A percentile compares a stretch with the other conserved stretches of the same genome.
phyloP scores from a whole-genome alignment of 2,113 vertebrate species.

The Takifugu flavidus region DNA sequence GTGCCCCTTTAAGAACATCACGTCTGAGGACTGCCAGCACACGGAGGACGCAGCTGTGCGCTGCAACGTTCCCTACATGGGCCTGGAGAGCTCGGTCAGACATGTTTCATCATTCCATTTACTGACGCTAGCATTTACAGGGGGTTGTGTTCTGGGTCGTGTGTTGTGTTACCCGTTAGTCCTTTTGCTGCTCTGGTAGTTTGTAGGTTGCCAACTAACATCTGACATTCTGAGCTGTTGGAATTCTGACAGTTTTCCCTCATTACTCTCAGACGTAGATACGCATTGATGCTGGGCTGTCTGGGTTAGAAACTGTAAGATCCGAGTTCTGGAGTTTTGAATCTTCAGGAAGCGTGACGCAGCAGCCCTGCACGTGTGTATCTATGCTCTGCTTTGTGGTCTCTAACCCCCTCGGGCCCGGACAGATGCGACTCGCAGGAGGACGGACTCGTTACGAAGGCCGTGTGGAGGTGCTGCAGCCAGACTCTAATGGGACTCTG shows the following conservation, averaged over 20 bases:
- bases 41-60: constrained; percentile 82
- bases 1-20: constrained; percentile 89
- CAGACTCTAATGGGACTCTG: constrained; percentile 67
- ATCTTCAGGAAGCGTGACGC: background rate
- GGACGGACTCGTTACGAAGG: constrained; percentile 89
- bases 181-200: constrained; percentile 4
- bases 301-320: constrained; percentile 17
- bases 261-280: constrained; percentile 27
- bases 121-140: no score
- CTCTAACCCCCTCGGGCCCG: constrained; percentile 48
- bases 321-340: no score
- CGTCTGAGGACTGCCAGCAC: constrained; percentile 88
- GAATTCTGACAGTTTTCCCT: background rate
- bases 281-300: constrained; percentile 9
- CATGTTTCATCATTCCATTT: background rate
- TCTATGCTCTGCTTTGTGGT: constrained; percentile 30
- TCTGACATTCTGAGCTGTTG: constrained; percentile 21
- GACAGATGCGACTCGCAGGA: constrained; percentile 89
- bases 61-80: constrained; percentile 91
- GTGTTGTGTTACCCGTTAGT: background rate
- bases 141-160: no score
- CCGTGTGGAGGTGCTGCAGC: constrained; percentile 83
- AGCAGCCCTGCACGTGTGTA: constrained; percentile 10
- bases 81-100: constrained; percentile 87
- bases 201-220: background rate